Conservation (phyloP, 2,113 vertebrate genomes). For the Mus musculus region GRCm39 chr2:74381501-74382000, state of each 20-base stretch:
- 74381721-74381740: slow-evolving; percentile 28
- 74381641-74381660: slow-evolving; percentile 26
- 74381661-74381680: slow-evolving; percentile 25
- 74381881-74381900: slow-evolving; percentile 52
- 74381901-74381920: slow-evolving; percentile 6
- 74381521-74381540: not conserved
- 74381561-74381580: slow-evolving; percentile 19
- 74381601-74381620: slow-evolving; percentile 24
- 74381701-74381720: slow-evolving; percentile 49
- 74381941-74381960: not conserved
- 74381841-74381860: not conserved
- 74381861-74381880: slow-evolving; percentile 44
- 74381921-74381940: slow-evolving; percentile 49
- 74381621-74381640: not conserved
- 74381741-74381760: slow-evolving; percentile 41
- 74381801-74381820: slow-evolving; percentile 1
- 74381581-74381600: not conserved
- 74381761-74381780: slow-evolving; percentile 57
- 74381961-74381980: not conserved
- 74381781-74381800: slow-evolving; percentile 3
- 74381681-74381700: slow-evolving; percentile 47
- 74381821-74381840: not conserved
- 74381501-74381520: slow-evolving; percentile 51
- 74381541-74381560: slow-evolving; percentile 51
- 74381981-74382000: not conserved